Conservation (phyloP, 2,888 invertebrate species). For the Pammene aurita region DNA sequence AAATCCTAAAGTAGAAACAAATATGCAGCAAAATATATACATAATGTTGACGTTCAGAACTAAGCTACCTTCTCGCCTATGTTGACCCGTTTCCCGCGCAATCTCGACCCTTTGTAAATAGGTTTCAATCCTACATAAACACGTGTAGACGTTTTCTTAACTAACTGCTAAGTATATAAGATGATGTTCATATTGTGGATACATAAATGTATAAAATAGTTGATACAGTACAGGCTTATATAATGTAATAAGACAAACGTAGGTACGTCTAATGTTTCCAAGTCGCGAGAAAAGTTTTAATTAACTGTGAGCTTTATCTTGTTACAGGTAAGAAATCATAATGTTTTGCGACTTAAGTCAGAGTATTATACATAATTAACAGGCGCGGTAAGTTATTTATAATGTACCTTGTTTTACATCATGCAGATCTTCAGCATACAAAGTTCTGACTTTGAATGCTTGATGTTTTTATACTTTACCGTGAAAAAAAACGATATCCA, state of each 20-base stretch:
- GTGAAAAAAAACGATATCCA: too few species aligned
- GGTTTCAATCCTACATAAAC: slow-evolving; percentile 13
- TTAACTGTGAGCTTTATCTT: slow-evolving; percentile 24
- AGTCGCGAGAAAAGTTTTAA: slow-evolving; percentile 22
- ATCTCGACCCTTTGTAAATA: slow-evolving; percentile 12
- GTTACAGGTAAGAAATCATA: slow-evolving; percentile 34
- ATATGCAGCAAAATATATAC: too few species aligned
- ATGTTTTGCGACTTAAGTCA: slow-evolving; percentile 10
- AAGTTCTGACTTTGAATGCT: too few species aligned
- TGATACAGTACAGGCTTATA: background rate
- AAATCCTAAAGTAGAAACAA: too few species aligned
- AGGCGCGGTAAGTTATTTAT: background rate
- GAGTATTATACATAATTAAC: background rate
- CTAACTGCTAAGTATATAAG: slow-evolving; percentile 9
- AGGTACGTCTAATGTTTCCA: slow-evolving; percentile 7
- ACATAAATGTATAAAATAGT: background rate
- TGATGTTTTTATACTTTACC: too few species aligned
- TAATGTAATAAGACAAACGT: background rate
- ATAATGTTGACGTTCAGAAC: background rate
- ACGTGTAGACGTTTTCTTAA: slow-evolving; percentile 8
- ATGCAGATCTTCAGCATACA: background rate
- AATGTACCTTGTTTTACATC: background rate
- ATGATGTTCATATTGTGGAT: background rate
- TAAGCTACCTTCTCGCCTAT: background rate
- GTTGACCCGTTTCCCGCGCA: slow-evolving; percentile 1